phyloP scores from a whole-genome alignment of 1,140 invertebrate species.

The Meloidogyne chitwoodi region DNA sequence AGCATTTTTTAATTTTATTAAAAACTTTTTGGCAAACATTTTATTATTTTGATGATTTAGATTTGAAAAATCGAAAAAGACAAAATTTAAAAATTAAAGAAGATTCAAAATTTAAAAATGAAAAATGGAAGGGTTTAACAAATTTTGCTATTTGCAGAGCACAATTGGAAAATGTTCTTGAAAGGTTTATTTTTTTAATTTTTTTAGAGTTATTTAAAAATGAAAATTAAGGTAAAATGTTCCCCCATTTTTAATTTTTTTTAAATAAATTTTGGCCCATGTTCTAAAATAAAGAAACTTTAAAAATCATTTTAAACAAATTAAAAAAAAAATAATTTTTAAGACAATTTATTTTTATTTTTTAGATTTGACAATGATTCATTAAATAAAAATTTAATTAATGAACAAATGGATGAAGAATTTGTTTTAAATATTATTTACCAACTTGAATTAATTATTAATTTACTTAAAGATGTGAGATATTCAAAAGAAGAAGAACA shows the following conservation, averaged over 20 bases:
- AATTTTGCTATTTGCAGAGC: neutral
- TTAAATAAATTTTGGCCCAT: neutral
- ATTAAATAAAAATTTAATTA: neutral
- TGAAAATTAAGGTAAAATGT: neutral
- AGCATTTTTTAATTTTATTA: neutral
- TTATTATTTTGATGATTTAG: neutral
- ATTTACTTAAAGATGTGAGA: neutral
- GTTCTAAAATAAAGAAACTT: no score
- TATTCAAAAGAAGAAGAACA: neutral
- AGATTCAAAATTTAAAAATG: neutral
- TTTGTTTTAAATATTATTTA: neutral
- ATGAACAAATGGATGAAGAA: neutral
- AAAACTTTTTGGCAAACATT: slow-evolving; percentile 4
- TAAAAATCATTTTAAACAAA: no score
- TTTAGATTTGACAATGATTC: neutral
- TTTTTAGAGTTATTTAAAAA: neutral
- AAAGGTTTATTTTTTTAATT: slow-evolving; percentile 9
- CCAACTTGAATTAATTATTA: neutral
- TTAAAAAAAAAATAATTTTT: neutral
- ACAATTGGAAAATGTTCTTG: slow-evolving; percentile 28
- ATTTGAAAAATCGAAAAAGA: neutral
- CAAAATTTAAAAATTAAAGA: neutral
- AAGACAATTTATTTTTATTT: neutral
- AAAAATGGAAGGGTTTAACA: slow-evolving; percentile 8
- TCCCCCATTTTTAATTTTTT: no score